Evolutionary conservation across 2,888 invertebrate genomes (phyloP).

Genomic region (Criorhina ranunculi): DNA sequence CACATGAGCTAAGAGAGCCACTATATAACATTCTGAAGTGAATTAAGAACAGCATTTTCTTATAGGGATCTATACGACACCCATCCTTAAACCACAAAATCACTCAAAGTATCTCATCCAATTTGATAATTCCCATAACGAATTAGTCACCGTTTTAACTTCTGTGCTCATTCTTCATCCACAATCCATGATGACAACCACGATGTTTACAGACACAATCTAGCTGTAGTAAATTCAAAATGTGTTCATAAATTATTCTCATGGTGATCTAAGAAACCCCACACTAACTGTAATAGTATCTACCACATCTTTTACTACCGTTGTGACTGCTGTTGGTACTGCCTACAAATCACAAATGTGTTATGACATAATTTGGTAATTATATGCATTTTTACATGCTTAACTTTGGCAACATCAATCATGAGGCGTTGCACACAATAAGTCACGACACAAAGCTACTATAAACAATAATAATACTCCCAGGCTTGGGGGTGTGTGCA

Average conservation of each 20-base stretch:
- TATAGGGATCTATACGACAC: no score
- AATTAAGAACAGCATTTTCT: no score
- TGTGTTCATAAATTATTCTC: conserved; percentile 61
- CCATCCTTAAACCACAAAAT: not conserved
- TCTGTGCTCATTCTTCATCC: conserved; percentile 25
- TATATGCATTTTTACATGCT: conserved; percentile 60
- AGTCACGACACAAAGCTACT: conserved; percentile 53
- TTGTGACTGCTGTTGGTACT: conserved; percentile 29
- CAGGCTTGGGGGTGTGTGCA: conserved; percentile 4
- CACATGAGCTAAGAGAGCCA: no score
- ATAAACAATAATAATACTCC: conserved; percentile 35
- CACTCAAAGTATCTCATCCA: not conserved
- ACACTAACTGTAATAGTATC: not conserved
- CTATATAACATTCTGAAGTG: no score
- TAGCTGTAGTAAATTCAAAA: conserved; percentile 42
- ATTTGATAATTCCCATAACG: conserved; percentile 33
- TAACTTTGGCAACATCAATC: conserved; percentile 71
- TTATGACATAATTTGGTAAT: conserved; percentile 69
- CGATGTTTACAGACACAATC: conserved; percentile 1
- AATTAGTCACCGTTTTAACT: conserved; percentile 33
- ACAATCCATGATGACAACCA: not conserved
- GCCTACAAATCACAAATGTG: conserved; percentile 50
- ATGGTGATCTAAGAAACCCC: conserved; percentile 28
- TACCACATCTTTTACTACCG: conserved; percentile 50
- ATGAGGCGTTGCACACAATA: conserved; percentile 49